These are phyloP conservation scores for Exocentrus adspersus DNA, from an alignment of 2,888 invertebrate species.

Conservation along the genomic window DNA sequence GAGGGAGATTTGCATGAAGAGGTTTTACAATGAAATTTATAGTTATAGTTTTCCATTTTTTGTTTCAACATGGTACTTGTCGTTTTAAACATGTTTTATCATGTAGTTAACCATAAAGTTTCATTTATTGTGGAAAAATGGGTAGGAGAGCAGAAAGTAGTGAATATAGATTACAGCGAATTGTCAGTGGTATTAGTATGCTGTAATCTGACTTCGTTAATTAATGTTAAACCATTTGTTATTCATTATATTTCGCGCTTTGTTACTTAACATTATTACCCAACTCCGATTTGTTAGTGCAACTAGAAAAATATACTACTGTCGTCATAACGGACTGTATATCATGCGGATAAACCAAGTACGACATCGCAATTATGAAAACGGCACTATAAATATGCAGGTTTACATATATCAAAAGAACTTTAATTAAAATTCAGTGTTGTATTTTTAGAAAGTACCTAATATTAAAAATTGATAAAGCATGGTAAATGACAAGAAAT, in stretches of 20 bases:
- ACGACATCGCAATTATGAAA: background rate
- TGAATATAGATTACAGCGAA: too few species aligned
- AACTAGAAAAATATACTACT: background rate
- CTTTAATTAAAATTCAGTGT: background rate
- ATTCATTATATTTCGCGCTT: background rate
- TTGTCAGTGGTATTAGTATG: too few species aligned
- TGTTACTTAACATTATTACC: background rate
- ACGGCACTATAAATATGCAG: background rate
- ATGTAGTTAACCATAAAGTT: too few species aligned
- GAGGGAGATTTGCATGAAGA: slow-evolving; percentile 1
- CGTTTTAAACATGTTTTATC: too few species aligned
- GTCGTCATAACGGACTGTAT: background rate
- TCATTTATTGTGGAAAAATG: too few species aligned
- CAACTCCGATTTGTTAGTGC: background rate
- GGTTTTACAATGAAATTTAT: slow-evolving; percentile 6
- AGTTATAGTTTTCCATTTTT: background rate
- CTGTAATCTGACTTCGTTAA: too few species aligned
- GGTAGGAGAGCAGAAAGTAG: too few species aligned
- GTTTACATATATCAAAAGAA: background rate
- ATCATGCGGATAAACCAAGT: background rate
- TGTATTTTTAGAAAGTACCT: background rate
- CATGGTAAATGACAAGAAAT: background rate
- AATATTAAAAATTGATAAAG: background rate
- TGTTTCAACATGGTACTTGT: background rate
- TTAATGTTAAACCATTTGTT: too few species aligned